phyloP scores from a whole-genome alignment of 2,113 vertebrate genomes.

The Hystrix cristata region DNA sequence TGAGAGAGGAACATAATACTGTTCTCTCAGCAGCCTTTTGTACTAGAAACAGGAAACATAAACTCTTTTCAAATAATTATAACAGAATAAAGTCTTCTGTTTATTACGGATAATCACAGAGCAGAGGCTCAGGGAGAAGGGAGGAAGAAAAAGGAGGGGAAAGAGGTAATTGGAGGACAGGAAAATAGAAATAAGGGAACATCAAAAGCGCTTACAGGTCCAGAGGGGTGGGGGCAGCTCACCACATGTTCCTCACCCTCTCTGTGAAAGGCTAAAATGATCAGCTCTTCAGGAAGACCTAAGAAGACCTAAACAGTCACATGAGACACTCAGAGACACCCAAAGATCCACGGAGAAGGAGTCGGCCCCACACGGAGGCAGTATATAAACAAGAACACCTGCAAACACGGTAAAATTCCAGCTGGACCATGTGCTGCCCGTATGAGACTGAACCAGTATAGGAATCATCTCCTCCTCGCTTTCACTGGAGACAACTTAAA shows the following conservation, averaged over 20 bases:
- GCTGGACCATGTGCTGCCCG: not conserved
- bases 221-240: no score
- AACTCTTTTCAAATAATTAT: slow-evolving; percentile 59
- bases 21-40: slow-evolving; percentile 37
- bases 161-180: not conserved
- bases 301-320: not conserved
- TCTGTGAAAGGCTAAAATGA: not conserved
- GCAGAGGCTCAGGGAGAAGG: not conserved
- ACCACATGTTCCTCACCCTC: fast-evolving
- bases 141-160: not conserved
- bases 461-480: not conserved
- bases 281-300: not conserved
- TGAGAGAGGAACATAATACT: not conserved
- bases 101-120: slow-evolving; percentile 50
- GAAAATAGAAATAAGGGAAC: not conserved
- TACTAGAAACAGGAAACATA: slow-evolving; percentile 46
- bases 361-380: not conserved
- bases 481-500: not conserved
- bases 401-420: not conserved
- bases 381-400: not conserved
- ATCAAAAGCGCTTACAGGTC: not conserved
- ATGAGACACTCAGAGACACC: not conserved
- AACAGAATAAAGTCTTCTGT: slow-evolving; percentile 65
- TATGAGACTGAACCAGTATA: not conserved
- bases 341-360: not conserved